Evolutionary conservation across 2,888 invertebrate species (phyloP), one percentile per base, ranked within the genome.

Genomic region (Tuta absoluta): DNA sequence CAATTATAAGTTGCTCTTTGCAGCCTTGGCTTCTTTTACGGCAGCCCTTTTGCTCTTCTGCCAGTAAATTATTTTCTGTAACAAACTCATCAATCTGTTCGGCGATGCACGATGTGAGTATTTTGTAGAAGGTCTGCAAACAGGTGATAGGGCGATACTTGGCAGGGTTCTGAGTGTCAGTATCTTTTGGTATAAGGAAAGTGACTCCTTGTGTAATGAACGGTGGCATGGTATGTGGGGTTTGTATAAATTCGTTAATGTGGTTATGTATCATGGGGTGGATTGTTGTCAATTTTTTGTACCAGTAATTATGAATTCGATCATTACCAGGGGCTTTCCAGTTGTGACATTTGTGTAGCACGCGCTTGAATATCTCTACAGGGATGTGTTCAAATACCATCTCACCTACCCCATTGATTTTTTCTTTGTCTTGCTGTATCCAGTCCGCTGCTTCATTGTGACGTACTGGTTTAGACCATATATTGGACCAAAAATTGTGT

Each of bases 141-240:
- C 75, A 77, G 2, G 75, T 74, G 0, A 75, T 74, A 0, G 73
- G 75, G 58, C 72, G 61, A 33, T 73, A 76, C 64, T 74, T 74
- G 0, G 71, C 64, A 8, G 74, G 73, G 23, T 73, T 72, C 10
- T 17, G 37, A 0, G 53, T 21, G 19, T 63, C 56, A 69, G 7
- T 23, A 53, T 71, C 71, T 68, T 75, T 75, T 4, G 70, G 71
- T 51, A 68, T n/a, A 56, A 71, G 62, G n/a, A 63, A 68, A 2
- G 71, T 70, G 1, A 51, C 64, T 21, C 71, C 71, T 56, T 58
- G 45, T 21, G 70, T 68, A 5, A 70, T 51, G 48, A 63, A 71
- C 1, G 12, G 1, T 14, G 70, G 71, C 21, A 69, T 28, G 17
- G 21, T 59, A 4, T 51, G 1, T 24, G 69, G n/a, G n/a, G n/a